Percentiles rank a stretch among this genome's conserved stretches.
These are phyloP conservation scores for Acrobasis suavella DNA, from an alignment of 2,888 invertebrate genomes.

Conservation along the genomic window DNA sequence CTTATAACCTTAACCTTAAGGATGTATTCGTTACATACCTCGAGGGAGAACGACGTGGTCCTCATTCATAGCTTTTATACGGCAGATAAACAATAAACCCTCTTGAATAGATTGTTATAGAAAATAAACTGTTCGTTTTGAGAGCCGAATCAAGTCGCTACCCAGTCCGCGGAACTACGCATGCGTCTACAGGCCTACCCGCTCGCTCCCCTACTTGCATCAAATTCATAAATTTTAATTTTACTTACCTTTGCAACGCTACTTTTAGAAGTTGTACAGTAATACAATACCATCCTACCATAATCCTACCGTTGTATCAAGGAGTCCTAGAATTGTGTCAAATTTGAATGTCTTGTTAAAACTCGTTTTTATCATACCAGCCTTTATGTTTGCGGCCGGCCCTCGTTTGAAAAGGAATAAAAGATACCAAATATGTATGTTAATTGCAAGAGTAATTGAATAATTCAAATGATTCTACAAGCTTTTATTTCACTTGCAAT, in stretches of 20 bases:
- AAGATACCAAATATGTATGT: no score
- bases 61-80: constrained; percentile 91
- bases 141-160: constrained; percentile 30
- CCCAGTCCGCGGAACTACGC: constrained; percentile 42
- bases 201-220: constrained; percentile 38
- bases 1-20: constrained; percentile 40
- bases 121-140: constrained; percentile 27
- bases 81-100: constrained; percentile 64
- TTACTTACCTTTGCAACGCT: constrained; percentile 12
- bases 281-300: no score
- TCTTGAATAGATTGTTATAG: constrained; percentile 34
- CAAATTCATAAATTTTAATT: constrained; percentile 41
- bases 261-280: no score
- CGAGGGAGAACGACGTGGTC: constrained; percentile 92
- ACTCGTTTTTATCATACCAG: no score
- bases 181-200: constrained; percentile 45
- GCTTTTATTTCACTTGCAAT: no score
- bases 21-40: constrained; percentile 82
- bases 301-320: no score
- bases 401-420: no score
- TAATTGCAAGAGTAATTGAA: no score
- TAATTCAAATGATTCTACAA: no score
- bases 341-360: no score
- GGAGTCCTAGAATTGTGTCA: no score
- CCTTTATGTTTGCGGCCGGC: no score